A percentile compares a stretch with the other conserved stretches of the same genome.
These are phyloP conservation scores for Characodon lateralis DNA, from an alignment of 2,797 vertebrate species.

Conservation along the genomic window DNA sequence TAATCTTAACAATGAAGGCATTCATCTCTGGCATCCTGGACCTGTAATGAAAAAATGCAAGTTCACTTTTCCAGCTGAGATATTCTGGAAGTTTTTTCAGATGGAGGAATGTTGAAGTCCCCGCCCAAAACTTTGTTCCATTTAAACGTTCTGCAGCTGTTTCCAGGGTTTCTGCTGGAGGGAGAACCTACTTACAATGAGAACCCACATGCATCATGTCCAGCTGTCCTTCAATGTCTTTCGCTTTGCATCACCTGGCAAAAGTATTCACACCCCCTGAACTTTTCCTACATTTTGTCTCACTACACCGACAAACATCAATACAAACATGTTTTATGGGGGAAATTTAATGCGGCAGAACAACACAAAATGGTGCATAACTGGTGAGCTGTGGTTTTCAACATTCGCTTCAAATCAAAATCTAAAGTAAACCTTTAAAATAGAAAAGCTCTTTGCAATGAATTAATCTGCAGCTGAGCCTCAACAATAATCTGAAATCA, in stretches of 20 bases:
- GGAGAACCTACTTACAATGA: slow-evolving; percentile 16
- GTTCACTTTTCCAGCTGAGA: slow-evolving; percentile 41
- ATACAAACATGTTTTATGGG: no score
- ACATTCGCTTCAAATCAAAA: neutral
- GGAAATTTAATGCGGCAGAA: neutral
- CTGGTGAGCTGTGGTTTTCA: neutral
- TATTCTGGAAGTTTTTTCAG: slow-evolving; percentile 58
- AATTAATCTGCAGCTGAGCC: neutral
- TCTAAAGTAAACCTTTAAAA: neutral
- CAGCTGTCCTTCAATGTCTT: no score
- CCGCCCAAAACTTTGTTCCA: slow-evolving; percentile 64
- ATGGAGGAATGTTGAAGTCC: slow-evolving; percentile 65
- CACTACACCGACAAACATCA: no score
- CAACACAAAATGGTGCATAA: neutral
- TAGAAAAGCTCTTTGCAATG: neutral
- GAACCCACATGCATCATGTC: neutral
- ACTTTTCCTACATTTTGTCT: neutral
- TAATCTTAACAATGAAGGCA: slow-evolving; percentile 45
- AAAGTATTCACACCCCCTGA: neutral
- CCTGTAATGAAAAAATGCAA: slow-evolving; percentile 47
- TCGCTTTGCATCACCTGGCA: neutral
- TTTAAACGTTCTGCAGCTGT: slow-evolving; percentile 45
- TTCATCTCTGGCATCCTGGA: slow-evolving; percentile 40
- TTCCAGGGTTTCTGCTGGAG: slow-evolving; percentile 40
- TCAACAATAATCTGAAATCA: no score